phyloP scores from a whole-genome alignment of 2,113 vertebrate genomes.

The Brachypodius melanocephalos region DNA sequence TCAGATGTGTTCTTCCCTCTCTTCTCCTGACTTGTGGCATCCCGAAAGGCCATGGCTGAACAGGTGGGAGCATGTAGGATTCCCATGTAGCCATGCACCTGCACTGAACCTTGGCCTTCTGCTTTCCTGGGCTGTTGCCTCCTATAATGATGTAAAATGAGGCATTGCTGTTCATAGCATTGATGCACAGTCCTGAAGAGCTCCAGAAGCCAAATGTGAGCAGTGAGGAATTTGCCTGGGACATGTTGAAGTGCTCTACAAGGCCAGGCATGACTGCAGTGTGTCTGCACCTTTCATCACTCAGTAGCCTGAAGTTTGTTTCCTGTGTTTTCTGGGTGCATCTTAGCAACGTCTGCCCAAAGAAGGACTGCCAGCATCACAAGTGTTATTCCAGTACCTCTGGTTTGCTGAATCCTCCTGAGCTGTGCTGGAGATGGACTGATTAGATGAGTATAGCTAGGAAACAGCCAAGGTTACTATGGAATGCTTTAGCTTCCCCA shows the following conservation, averaged over 20 bases:
- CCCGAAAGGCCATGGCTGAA: background rate
- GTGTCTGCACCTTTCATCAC: background rate
- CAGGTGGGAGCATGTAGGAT: background rate
- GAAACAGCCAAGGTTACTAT: background rate
- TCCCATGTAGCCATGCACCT: background rate
- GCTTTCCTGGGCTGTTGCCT: background rate
- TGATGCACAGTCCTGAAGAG: background rate
- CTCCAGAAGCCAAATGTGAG: background rate
- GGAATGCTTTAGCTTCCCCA: background rate
- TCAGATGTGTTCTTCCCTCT: background rate
- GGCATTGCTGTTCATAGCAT: background rate
- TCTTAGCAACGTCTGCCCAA: conserved; percentile 21
- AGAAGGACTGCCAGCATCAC: background rate
- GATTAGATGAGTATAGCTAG: background rate
- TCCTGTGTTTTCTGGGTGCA: conserved; percentile 3
- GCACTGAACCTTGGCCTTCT: background rate
- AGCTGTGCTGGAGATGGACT: background rate
- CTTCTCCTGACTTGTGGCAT: background rate
- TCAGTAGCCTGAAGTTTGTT: background rate
- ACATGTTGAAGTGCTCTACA: background rate
- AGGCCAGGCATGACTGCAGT: conserved; percentile 6
- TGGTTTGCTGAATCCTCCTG: conserved; percentile 1
- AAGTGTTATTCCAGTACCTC: background rate
- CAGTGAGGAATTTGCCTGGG: background rate
- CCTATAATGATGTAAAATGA: background rate